Evolutionary conservation across 2,797 vertebrate species (phyloP).

Genomic region (Schizopygopsis malacanthus): DNA sequence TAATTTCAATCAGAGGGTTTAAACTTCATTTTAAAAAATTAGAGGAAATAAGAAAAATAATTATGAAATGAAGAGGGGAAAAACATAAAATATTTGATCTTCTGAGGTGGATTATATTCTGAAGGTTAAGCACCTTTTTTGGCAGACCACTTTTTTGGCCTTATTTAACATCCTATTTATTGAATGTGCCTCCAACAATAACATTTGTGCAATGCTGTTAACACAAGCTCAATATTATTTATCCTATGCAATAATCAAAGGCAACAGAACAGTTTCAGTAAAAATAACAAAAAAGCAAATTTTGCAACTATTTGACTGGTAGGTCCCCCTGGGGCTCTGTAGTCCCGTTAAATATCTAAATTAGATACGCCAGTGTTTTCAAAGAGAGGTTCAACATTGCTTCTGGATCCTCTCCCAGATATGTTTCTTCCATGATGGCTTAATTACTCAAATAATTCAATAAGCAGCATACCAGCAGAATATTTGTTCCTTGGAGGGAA

Average conservation of each 20-base stretch:
- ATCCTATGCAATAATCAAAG: background rate
- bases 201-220: constrained; percentile 3
- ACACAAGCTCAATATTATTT: background rate
- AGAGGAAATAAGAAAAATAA: background rate
- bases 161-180: background rate
- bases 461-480: constrained; percentile 42
- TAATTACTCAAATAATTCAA: constrained; percentile 57
- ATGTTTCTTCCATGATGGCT: constrained; percentile 39
- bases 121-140: background rate
- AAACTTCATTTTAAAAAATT: background rate
- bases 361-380: constrained; percentile 31
- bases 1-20: background rate
- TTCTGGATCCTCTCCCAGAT: constrained; percentile 58
- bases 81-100: background rate
- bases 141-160: background rate
- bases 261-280: background rate
- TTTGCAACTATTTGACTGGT: constrained; percentile 3
- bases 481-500: constrained; percentile 40
- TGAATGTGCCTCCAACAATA: constrained; percentile 2
- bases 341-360: constrained; percentile 30
- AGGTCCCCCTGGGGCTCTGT: background rate
- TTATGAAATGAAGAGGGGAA: background rate
- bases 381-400: constrained; percentile 45
- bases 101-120: background rate
- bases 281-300: constrained; percentile 4